Base-by-base conservation (phyloP, 2,113 vertebrate genomes). In the Rhynchopsitta pachyrhyncha region DNA sequence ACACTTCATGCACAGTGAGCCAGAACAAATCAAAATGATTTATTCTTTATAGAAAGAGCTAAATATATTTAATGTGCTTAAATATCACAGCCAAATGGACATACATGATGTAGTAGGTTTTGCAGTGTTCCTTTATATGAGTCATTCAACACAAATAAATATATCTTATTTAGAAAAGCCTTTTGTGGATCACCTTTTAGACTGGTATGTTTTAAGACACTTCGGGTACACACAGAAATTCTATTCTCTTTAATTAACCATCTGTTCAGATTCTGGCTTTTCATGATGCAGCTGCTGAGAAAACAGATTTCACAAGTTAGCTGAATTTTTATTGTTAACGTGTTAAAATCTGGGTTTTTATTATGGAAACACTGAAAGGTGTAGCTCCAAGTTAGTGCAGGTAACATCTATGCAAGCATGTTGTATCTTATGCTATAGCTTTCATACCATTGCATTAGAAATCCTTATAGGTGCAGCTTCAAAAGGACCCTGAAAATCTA, bases 161-260 rank as follows among this genome's bases (percentile, higher is more conserved):
- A 35, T 16, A 57, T 94, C 50, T 49, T 3, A 10, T 76, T 90
- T 82, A 52, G 52, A 52, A 80, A 92, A 47, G 46, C 6, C 3
- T 82, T 86, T 86, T 82, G 28, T 55, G 76, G 67, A 46, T 96
- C 88, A 88, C 53, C 57, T 86, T 91, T 94, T 71, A 86, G 39
- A 69, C 29, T 88, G 22, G 29, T 81, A 57, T 91, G 84, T 76
- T 85, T 95, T 85, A 92, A 90, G 85, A 64, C 67, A 87, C n/a
- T 76, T 85, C 16, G 35, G 18, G 15, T 76, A 29, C 24, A 69
- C n/a, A 23, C 7, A 22, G 83, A 81, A 90, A 83, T 82, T 82
- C 60, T 69, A 8, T 86, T 88, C n/a, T 82, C 42, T 78, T 92
- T 89, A 91, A 71, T 89, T 94, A 94, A 73, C 69, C 70, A 76